Base-by-base conservation (phyloP, 2,113 vertebrate genomes). In the Oreochromis niloticus region DNA sequence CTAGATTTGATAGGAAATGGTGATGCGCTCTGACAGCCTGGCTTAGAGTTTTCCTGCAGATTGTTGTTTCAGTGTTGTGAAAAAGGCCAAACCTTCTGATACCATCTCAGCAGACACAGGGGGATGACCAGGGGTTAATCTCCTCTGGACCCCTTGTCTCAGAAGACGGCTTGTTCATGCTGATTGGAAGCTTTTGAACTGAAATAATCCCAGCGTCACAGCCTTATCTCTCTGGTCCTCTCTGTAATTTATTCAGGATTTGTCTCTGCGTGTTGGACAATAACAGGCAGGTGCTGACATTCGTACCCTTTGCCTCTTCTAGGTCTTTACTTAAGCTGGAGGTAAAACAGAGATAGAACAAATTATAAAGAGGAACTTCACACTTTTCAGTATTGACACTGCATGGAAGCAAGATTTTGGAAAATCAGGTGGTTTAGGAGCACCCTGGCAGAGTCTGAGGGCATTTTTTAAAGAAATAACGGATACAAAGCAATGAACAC, bases 401-500 rank as follows among this genome's bases (percentile, higher is more conserved):
- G 71, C 43, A 50, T 34, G 27, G 10, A 78, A 78, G 16, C 68
- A 75, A 14, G 43, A 75, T 48, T 75, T 75, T 48, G 43, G 46
- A 78, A 78, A 78, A 32, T 78, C 32, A 3, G 22, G 36, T 32
- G 43, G 24, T 19, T 75, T 61, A 52, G 27, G 9, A 36, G 48
- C 13, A 13, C 17, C 14, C 8, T 2, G 11, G 52, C 22, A 59
- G 50, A 13, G 5, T 43, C n/a, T 27, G 11, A 24, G 17, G 10
- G 4, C 27, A 19, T 39, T 63, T n/a, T 34, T 39, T 43, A 12
- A 22, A 61, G 61, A 81, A 75, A 86, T 71, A 75, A 30, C 17
- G 3, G 73, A 80, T 14, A 19, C 13, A 87, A 88, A 94, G 93
- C 84, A 82, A 85, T 24, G 85, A 82, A 94, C 81, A 94, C 94